Percentiles rank a stretch among this genome's conserved stretches.
Conservation (phyloP, 2,113 vertebrate species). For the Eptatretus burgeri region DNA sequence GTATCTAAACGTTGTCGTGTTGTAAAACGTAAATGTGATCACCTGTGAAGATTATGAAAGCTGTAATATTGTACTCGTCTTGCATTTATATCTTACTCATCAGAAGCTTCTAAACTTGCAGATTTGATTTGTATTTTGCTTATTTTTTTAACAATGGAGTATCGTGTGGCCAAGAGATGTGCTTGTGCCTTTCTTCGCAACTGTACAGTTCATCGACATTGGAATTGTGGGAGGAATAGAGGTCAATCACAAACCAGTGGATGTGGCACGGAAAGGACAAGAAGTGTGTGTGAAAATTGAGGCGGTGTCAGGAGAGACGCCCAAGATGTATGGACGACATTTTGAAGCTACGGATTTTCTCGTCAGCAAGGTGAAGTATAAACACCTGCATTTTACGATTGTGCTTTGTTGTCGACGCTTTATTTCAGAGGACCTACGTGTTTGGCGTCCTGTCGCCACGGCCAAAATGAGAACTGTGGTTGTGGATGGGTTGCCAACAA, state of each 20-base stretch:
- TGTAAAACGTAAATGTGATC: too few relatives aligned
- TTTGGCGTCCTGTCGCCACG: too few relatives aligned
- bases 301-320: constrained; percentile 72
- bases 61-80: too few relatives aligned
- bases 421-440: too few relatives aligned
- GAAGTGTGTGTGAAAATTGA: constrained; percentile 95
- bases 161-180: background rate
- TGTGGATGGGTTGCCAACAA: too few relatives aligned
- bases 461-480: too few relatives aligned
- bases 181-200: constrained; percentile 7
- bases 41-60: too few relatives aligned
- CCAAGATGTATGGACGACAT: constrained; percentile 94
- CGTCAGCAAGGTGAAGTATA: constrained; percentile 58
- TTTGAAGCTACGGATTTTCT: constrained; percentile 80
- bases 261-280: constrained; percentile 72
- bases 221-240: constrained; percentile 87
- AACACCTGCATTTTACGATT: too few relatives aligned
- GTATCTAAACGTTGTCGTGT: too few relatives aligned
- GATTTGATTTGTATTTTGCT: too few relatives aligned
- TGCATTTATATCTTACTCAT: background rate
- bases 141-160: background rate
- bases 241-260: constrained; percentile 72
- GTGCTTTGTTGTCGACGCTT: too few relatives aligned
- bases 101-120: background rate
- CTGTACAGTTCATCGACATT: constrained; percentile 62